Base-by-base conservation (phyloP, 2,113 vertebrate species). In the Hepsetus odoe region DNA sequence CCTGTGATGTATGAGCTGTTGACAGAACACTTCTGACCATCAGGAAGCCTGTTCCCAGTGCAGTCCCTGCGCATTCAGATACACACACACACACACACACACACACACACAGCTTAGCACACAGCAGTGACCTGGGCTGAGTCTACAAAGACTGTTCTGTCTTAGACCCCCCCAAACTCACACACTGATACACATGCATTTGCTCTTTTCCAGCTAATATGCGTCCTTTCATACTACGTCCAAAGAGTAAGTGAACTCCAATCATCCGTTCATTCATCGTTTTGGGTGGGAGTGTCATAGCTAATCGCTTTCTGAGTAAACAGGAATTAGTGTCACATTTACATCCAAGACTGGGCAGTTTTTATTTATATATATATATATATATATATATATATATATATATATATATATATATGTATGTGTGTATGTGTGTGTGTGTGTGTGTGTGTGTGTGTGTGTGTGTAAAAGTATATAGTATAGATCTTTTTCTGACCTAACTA, bases 21-120 rank as follows among this genome's bases (percentile, higher is more conserved):
- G 92, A 93, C 92, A 93, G 92, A 90, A 92, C 92, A 92, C 92
- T 93, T 93, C 90, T 92, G 91, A 90, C 90, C 89, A 83, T 84
- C 87, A 89, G 89, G 88, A 92, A 91, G 90, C 89, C 80, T 85
- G 86, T 86, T 91, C 91, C 90, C 90, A 82, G 55, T 87, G 85
- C 86, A 85, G 86, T 86, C 80, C 85, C 76, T 82, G 86, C 74
- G 87, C 78, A 81, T 84, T 88, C 89, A 77, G 86, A 89, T 89
- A 90, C 91, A 91, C 88, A 87, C 75, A 86, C 84, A 82, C 88
- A 92, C 89, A 92, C 92, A 91, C 85, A 75, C 2, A 26, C 67
- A 46, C 65, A 65, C 58, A 33, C 72, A 62, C 82, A 86, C 84
- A 87, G 80, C 59, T 56, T 64, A 76, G 65, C 44, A 40, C 9